Evolutionary conservation across 2,797 vertebrate genomes (phyloP).

Genomic region (Helicolenus hilgendorfi): DNA sequence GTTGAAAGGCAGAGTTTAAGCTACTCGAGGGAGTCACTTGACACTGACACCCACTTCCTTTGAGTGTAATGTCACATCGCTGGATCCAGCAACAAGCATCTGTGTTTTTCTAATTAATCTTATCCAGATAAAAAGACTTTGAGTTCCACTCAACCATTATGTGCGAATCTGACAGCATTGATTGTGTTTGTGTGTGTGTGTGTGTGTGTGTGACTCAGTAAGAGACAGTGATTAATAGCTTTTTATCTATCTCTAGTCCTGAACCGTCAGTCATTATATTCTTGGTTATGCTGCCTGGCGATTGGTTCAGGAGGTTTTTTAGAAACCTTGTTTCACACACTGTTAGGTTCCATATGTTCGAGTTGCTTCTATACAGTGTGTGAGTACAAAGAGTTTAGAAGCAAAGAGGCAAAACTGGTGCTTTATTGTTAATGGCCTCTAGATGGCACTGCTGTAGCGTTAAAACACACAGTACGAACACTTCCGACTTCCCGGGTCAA

Average conservation of each 20-base stretch:
- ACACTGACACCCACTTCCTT: background rate
- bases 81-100: background rate
- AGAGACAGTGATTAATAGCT: conserved; percentile 23
- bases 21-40: background rate
- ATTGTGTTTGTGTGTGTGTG: conserved; percentile 11
- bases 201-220: conserved; percentile 3
- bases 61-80: conserved; percentile 18
- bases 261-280: conserved; percentile 9
- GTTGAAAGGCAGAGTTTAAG: background rate
- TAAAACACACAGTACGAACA: no score
- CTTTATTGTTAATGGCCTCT: no score
- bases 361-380: background rate
- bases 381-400: no score
- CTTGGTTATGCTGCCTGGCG: background rate
- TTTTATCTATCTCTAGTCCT: conserved; percentile 25
- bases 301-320: background rate
- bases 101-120: background rate
- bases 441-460: no score
- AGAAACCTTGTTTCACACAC: background rate
- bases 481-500: no score
- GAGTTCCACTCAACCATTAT: background rate
- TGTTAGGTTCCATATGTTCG: background rate
- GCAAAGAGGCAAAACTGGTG: no score
- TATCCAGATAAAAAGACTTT: conserved; percentile 8
- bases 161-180: conserved; percentile 19